Base-by-base conservation (phyloP, 2,888 invertebrate genomes). In the Andrena flavipes region DNA sequence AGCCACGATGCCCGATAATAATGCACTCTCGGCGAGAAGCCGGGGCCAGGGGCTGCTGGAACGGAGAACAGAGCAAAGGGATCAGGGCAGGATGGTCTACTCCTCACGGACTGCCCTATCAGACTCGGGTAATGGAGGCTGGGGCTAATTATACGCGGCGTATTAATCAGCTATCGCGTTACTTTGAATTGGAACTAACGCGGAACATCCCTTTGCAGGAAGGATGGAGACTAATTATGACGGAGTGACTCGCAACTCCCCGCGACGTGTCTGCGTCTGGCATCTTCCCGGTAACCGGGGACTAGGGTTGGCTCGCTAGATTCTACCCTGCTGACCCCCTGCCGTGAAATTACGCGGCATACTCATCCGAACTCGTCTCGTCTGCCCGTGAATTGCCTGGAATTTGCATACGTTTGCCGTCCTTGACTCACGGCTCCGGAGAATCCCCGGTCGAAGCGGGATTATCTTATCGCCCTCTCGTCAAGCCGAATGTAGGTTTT, bases 131-230 rank as follows among this genome's bases (percentile, higher is more conserved):
- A 87, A 86, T 73, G 78, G 56, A 67, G 51, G 64, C 69, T 26
- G 67, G 73, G 76, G 80, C 79, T 88, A 87, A 88, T 88, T 88
- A 88, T 77, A 81, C 82, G 65, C 62, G 68, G 62, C 69, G 84
- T 84, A 88, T 88, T 87, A 88, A 86, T 88, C 84, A 86, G 69
- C 87, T 82, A 88, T 89, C 84, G 86, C 80, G 70, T 86, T 87
- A 84, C 80, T 88, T 86, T 79, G 87, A 86, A 88, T 82, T 79
- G 80, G 78, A 83, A 80, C 82, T 83, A 86, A 83, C 79, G 70
- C 63, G 72, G 77, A 81, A 76, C 88, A 81, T 82, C 84, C 83
- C 86, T 82, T 83, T 82, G 81, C 86, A 72, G 67, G 73, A 79
- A 64, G 63, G 72, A 80, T 74, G 67, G 71, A 80, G 88, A 86